Evolutionary conservation across 37 sponge, comb jelly and placozoan species (phyloP).

Genomic region (Beroe ovata): DNA sequence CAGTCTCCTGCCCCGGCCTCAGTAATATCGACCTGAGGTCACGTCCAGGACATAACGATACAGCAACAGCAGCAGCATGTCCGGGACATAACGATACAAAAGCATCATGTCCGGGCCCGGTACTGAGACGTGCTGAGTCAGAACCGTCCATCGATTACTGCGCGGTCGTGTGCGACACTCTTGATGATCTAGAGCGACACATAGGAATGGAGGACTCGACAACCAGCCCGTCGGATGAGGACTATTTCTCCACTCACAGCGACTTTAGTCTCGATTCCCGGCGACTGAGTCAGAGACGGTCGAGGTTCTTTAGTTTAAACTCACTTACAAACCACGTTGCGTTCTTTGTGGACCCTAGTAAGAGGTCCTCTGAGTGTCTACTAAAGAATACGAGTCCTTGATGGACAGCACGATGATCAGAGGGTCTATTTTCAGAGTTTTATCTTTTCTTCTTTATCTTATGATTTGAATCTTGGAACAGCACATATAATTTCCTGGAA

Average conservation of each 20-base stretch:
- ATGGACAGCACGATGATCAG: not conserved
- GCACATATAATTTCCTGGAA: too few species aligned
- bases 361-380: not conserved
- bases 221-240: conserved; percentile 9
- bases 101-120: too few species aligned
- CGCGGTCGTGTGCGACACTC: not conserved
- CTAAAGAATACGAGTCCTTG: not conserved
- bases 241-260: conserved; percentile 21
- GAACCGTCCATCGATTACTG: not conserved
- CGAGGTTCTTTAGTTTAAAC: not conserved
- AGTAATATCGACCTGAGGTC: too few species aligned
- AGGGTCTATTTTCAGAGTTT: too few species aligned
- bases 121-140: not conserved
- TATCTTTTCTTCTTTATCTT: too few species aligned
- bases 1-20: too few species aligned
- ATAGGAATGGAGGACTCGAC: not conserved
- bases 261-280: not conserved
- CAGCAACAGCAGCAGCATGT: not conserved
- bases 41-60: not conserved
- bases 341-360: not conserved
- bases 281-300: not conserved
- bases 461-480: too few species aligned
- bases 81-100: not conserved
- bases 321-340: not conserved
- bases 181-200: not conserved